Evolutionary conservation across 2,113 vertebrate genomes (phyloP).

Genomic region (Fukomys damarensis): DNA sequence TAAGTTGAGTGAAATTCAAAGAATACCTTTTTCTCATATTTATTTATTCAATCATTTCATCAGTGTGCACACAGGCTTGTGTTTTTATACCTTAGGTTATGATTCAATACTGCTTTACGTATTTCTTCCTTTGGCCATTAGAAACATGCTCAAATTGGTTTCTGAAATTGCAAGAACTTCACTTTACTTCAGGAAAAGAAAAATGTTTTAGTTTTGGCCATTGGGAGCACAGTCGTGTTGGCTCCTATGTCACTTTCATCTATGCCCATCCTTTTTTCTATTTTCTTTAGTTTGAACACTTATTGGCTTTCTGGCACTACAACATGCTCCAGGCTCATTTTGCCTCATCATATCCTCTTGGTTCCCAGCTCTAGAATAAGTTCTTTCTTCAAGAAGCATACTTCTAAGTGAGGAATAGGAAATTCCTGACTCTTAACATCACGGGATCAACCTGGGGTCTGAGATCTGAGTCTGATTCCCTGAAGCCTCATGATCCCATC

Average conservation of each 20-base stretch:
- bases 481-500: not conserved
- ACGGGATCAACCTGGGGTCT: not conserved
- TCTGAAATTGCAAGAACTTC: not conserved
- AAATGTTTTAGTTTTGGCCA: not conserved
- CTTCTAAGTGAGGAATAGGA: not conserved
- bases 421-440: not conserved
- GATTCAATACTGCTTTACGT: not conserved
- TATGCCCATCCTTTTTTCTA: not conserved
- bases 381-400: not conserved
- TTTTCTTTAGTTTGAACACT: not conserved
- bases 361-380: not conserved
- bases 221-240: not conserved
- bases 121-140: not conserved
- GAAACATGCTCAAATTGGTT: constrained; percentile 1
- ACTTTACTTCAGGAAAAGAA: not conserved
- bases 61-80: not conserved
- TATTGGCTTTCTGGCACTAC: not conserved
- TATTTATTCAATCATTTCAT: not conserved
- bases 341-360: not conserved
- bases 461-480: not conserved
- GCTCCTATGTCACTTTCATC: not conserved
- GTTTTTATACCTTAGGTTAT: not conserved
- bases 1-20: not conserved
- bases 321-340: not conserved
- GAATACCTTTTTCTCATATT: not conserved